Evolutionary conservation across 1,140 invertebrate species (phyloP).

Genomic region (Solenopsis invicta): DNA sequence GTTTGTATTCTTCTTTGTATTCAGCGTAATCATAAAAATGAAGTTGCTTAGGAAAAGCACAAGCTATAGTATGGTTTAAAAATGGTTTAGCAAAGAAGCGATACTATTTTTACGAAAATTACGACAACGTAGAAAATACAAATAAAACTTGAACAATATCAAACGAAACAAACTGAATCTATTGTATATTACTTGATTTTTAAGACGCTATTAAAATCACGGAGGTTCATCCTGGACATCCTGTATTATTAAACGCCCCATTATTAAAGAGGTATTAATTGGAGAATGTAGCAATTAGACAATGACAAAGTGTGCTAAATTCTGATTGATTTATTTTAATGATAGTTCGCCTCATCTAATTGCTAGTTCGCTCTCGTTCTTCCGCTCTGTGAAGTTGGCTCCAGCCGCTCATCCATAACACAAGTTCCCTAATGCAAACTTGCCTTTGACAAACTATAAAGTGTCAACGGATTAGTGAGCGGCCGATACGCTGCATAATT

Average conservation of each 20-base stretch:
- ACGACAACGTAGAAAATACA: too few species aligned
- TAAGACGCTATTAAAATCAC: too few species aligned
- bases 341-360: slow-evolving; percentile 30
- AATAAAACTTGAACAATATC: too few species aligned
- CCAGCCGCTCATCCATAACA: slow-evolving; percentile 45
- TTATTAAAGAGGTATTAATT: neutral
- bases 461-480: slow-evolving; percentile 46
- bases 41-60: too few species aligned
- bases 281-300: neutral
- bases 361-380: slow-evolving; percentile 14
- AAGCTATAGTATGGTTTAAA: too few species aligned
- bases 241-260: neutral
- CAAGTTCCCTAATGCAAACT: slow-evolving; percentile 48
- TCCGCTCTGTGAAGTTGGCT: slow-evolving; percentile 38
- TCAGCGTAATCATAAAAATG: too few species aligned
- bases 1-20: too few species aligned
- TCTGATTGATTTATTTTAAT: slow-evolving; percentile 34
- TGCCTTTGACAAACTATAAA: slow-evolving; percentile 44
- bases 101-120: too few species aligned
- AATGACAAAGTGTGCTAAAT: slow-evolving; percentile 21
- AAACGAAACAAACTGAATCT: too few species aligned
- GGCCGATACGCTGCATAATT: slow-evolving; percentile 43
- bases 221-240: too few species aligned
- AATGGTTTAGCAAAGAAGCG: too few species aligned
- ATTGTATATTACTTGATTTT: too few species aligned